Evolutionary conservation across 2,113 vertebrate genomes (phyloP).

Genomic region (Lutjanus erythropterus): DNA sequence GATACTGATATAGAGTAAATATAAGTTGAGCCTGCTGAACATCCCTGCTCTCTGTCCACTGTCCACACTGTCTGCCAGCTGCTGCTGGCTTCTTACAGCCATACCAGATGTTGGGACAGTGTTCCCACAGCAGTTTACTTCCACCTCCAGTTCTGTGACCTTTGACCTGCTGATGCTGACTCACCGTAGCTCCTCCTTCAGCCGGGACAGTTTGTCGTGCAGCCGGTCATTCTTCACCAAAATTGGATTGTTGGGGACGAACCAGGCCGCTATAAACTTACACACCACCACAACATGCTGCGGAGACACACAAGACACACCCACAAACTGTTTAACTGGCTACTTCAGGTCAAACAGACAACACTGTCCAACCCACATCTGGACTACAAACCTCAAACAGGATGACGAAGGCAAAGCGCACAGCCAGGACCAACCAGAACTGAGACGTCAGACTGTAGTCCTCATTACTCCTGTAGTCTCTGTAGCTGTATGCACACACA

Average conservation of each 20-base stretch:
- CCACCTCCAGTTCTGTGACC: background rate
- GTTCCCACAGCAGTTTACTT: background rate
- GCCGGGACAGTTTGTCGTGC: conserved; percentile 67
- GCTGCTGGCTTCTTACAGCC: background rate
- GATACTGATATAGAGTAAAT: too few relatives aligned
- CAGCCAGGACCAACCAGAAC: conserved; percentile 93
- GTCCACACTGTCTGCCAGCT: background rate
- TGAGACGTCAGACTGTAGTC: conserved; percentile 87
- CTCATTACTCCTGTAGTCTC: conserved; percentile 86
- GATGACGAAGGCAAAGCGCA: conserved; percentile 92
- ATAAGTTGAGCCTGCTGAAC: too few relatives aligned
- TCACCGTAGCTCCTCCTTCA: conserved; percentile 81
- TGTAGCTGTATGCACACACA: conserved; percentile 85
- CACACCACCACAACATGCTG: conserved; percentile 92
- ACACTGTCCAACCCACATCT: background rate
- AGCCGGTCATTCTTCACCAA: conserved; percentile 86
- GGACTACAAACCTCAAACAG: conserved; percentile 89
- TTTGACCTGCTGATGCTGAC: conserved; percentile 18
- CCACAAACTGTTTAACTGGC: background rate
- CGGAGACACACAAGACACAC: conserved; percentile 17
- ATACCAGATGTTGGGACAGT: background rate
- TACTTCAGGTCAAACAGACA: background rate
- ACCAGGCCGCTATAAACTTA: conserved; percentile 93
- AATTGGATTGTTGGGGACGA: conserved; percentile 88
- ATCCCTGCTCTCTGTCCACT: background rate